Evolutionary conservation across 2,797 vertebrate species (phyloP).

Genomic region (Silurus aristotelis): DNA sequence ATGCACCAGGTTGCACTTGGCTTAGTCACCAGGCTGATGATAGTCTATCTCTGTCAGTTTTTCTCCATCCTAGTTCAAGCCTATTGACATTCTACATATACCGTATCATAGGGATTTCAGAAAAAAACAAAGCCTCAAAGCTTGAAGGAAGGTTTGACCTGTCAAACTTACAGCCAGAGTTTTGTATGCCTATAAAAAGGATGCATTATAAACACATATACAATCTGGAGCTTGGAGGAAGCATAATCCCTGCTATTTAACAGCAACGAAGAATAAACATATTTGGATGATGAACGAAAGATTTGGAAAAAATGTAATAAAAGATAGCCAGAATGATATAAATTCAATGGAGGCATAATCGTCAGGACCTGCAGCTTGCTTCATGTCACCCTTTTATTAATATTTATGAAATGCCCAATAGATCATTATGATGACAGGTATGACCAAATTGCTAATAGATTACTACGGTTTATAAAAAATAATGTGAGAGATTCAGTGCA

Average conservation of each 20-base stretch:
- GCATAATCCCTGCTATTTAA: not conserved
- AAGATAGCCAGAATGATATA: not conserved
- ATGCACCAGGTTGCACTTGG: conserved; percentile 62
- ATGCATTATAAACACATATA: not conserved
- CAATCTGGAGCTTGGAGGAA: not conserved
- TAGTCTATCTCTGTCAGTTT: conserved; percentile 69
- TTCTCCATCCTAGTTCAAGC: conserved; percentile 49
- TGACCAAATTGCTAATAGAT: not conserved
- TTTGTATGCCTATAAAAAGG: not conserved
- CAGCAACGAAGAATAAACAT: not conserved
- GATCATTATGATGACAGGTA: not conserved
- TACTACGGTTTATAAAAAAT: conserved; percentile 14
- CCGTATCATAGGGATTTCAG: not conserved
- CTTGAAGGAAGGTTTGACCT: not conserved
- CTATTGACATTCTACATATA: not conserved
- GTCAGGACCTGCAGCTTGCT: not conserved
- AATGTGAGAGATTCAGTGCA: not conserved
- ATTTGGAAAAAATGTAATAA: not conserved
- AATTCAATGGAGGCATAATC: not conserved
- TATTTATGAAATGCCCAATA: not conserved
- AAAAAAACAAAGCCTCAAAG: not conserved
- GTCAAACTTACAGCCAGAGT: not conserved
- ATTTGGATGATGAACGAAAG: not conserved
- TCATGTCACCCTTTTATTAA: not conserved
- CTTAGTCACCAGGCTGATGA: conserved; percentile 71